phyloP scores from a whole-genome alignment of 2,113 vertebrate species.

The Pterocles gutturalis region DNA sequence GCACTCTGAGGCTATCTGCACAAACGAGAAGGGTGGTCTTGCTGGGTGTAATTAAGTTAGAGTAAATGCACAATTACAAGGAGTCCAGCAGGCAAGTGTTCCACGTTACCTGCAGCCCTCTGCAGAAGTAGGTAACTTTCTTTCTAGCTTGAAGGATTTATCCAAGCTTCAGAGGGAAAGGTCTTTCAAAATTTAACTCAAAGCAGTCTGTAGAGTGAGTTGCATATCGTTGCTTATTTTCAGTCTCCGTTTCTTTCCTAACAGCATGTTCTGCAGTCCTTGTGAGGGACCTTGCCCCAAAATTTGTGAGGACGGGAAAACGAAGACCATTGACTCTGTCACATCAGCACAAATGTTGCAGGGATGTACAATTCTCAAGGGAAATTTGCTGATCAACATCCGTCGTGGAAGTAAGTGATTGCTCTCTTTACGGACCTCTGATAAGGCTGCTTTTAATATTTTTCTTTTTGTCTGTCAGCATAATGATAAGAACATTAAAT shows the following conservation, averaged over 20 bases:
- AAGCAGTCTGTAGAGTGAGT: neutral
- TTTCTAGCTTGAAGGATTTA: neutral
- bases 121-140: neutral
- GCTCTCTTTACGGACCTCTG: neutral
- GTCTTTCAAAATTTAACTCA: neutral
- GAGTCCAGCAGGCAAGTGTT: neutral
- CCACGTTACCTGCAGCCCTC: neutral
- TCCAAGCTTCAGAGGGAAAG: neutral
- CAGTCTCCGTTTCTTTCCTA: neutral
- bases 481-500: neutral
- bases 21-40: neutral
- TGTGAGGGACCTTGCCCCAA: conserved; percentile 96
- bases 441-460: neutral
- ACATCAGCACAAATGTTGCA: conserved; percentile 92
- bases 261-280: conserved; percentile 93
- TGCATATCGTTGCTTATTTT: neutral
- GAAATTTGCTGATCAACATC: conserved; percentile 96
- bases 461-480: neutral
- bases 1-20: neutral
- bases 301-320: conserved; percentile 82
- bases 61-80: neutral
- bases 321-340: conserved; percentile 90
- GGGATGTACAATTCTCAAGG: conserved; percentile 93
- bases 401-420: conserved; percentile 92
- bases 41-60: neutral